A percentile compares a stretch with the other conserved stretches of the same genome.
These are phyloP conservation scores for Cyrtorhinus lividipennis DNA, from an alignment of 1,140 invertebrate species.

Conservation along the genomic window DNA sequence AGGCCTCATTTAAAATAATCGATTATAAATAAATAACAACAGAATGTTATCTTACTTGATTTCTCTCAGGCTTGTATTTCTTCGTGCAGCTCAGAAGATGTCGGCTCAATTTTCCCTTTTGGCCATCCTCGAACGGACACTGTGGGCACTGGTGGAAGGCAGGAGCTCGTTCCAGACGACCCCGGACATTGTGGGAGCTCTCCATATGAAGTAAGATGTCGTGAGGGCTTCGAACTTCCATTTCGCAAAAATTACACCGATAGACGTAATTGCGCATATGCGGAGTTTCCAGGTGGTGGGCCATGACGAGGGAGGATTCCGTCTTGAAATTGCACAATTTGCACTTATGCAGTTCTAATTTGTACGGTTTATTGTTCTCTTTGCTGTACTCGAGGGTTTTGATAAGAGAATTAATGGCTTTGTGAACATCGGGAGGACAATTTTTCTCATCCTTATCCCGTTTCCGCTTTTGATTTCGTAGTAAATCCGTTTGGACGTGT, in stretches of 20 bases:
- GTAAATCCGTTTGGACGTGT: slow-evolving; percentile 77
- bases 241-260: slow-evolving; percentile 73
- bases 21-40: no score
- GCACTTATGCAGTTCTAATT: slow-evolving; percentile 66
- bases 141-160: slow-evolving; percentile 83
- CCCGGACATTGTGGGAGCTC: slow-evolving; percentile 66
- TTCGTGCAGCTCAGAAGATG: slow-evolving; percentile 80
- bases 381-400: slow-evolving; percentile 77
- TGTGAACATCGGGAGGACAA: slow-evolving; percentile 50
- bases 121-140: slow-evolving; percentile 88
- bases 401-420: slow-evolving; percentile 59
- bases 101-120: slow-evolving; percentile 79
- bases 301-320: slow-evolving; percentile 72
- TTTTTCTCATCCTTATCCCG: slow-evolving; percentile 45
- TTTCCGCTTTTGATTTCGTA: slow-evolving; percentile 74
- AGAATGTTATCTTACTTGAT: slow-evolving; percentile 35
- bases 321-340: slow-evolving; percentile 85
- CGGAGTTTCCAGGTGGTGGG: slow-evolving; percentile 79
- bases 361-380: slow-evolving; percentile 74
- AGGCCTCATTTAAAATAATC: no score
- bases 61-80: slow-evolving; percentile 75
- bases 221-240: slow-evolving; percentile 66
- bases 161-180: slow-evolving; percentile 65
- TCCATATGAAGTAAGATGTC: slow-evolving; percentile 88
- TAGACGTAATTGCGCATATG: slow-evolving; percentile 78